Percentiles rank a stretch among this genome's conserved stretches.
phyloP scores from a whole-genome alignment of 1,140 invertebrate genomes.

The Pseudobourletiella spinata region DNA sequence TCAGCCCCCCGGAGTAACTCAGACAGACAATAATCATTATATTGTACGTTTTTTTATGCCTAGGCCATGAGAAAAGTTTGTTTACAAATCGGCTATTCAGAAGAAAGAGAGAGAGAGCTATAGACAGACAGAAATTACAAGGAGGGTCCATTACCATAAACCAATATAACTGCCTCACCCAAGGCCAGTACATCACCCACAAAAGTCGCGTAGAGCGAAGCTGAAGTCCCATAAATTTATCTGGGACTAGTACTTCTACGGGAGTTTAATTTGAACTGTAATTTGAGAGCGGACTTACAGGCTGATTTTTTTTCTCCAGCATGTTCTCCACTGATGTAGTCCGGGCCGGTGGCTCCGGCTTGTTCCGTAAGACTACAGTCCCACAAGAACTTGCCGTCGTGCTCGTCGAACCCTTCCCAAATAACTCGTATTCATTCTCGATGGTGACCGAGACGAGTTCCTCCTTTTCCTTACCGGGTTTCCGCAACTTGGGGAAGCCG shows the following conservation, averaged over 20 bases:
- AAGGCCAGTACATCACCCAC: background rate
- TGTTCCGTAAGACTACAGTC: slow-evolving; percentile 51
- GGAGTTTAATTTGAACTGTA: no score
- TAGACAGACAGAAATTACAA: background rate
- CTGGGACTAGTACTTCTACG: no score
- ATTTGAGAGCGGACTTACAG: background rate
- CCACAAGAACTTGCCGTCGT: slow-evolving; percentile 82
- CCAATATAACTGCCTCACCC: background rate
- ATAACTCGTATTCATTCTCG: slow-evolving; percentile 80
- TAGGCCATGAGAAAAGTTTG: no score
- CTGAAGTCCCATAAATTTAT: no score
- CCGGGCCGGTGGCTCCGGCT: slow-evolving; percentile 28
- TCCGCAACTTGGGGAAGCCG: slow-evolving; percentile 59
- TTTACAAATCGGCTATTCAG: no score
- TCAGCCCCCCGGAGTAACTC: no score
- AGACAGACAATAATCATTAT: no score
- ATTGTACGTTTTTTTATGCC: no score
- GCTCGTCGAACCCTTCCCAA: slow-evolving; percentile 76
- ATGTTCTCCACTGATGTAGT: slow-evolving; percentile 17
- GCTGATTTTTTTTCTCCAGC: slow-evolving; percentile 14
- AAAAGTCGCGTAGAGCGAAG: no score
- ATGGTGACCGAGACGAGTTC: slow-evolving; percentile 40
- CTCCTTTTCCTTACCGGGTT: slow-evolving; percentile 58
- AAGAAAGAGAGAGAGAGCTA: no score
- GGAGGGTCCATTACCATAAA: no score